A percentile compares a stretch with the other conserved stretches of the same genome.
phyloP scores from a whole-genome alignment of 1,140 invertebrate genomes.

The Coboldia fuscipes region DNA sequence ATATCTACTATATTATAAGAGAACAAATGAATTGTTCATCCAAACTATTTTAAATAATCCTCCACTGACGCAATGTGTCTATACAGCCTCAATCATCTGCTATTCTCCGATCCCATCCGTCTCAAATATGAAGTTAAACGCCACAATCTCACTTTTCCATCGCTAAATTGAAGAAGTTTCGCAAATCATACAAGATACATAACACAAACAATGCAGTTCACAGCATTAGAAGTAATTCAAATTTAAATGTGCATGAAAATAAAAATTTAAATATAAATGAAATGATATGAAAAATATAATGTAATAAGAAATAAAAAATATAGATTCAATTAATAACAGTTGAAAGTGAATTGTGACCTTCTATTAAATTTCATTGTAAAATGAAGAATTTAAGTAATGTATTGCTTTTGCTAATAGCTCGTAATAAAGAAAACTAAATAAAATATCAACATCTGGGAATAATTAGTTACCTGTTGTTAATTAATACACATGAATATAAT shows the following conservation, averaged over 20 bases:
- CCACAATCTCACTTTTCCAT: constrained; percentile 3
- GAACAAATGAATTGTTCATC: no score
- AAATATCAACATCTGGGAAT: no score
- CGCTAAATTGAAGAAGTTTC: background rate
- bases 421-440: no score
- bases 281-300: background rate
- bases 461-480: no score
- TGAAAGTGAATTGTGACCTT: background rate
- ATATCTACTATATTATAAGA: no score
- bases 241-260: background rate
- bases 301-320: no score
- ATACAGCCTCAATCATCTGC: no score
- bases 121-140: background rate
- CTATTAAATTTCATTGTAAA: background rate
- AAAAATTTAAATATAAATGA: background rate
- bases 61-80: no score
- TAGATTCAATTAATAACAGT: background rate
- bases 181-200: background rate
- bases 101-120: no score
- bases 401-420: background rate
- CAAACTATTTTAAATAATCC: no score
- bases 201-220: background rate
- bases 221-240: background rate
- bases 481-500: no score
- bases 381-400: background rate